A percentile compares a stretch with the other conserved stretches of the same genome.
Conservation (phyloP, 1,140 invertebrate species). For the Bombus sylvicola region DNA sequence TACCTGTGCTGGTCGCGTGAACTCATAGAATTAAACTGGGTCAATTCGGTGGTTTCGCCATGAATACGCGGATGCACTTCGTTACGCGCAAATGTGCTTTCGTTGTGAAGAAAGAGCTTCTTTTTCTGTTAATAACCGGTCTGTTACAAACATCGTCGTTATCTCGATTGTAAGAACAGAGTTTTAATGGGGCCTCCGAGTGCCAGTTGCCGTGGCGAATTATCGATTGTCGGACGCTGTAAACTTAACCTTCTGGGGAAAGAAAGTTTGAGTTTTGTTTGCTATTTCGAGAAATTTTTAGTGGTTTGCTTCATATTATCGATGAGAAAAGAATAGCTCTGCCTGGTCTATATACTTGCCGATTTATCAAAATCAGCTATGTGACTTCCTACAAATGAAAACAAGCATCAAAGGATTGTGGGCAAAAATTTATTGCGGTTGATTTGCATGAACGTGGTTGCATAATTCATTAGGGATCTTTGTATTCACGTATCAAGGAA, state of each 20-base stretch:
- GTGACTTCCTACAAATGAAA: not conserved
- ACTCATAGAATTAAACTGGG: constrained; percentile 33
- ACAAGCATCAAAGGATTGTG: not conserved
- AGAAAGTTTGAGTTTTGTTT: not conserved
- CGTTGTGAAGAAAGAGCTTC: not conserved
- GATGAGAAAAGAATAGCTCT: not conserved
- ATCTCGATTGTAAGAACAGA: not conserved
- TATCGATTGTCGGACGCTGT: not conserved
- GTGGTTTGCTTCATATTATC: not conserved
- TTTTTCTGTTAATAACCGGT: constrained; percentile 12
- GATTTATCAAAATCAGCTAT: not conserved
- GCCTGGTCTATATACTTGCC: too few relatives aligned
- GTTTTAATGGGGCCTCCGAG: not conserved
- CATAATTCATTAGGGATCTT: constrained; percentile 22
- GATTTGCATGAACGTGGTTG: constrained; percentile 17
- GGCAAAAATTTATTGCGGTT: constrained; percentile 29
- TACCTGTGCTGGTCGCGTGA: not conserved
- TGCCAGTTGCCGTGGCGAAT: not conserved
- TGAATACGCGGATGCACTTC: not conserved
- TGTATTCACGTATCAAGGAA: not conserved
- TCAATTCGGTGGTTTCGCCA: constrained; percentile 24
- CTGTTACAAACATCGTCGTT: not conserved
- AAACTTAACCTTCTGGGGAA: not conserved
- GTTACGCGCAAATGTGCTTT: constrained; percentile 13
- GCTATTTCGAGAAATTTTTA: not conserved